phyloP scores from a whole-genome alignment of 37 sponge, comb jelly and placozoan species.

The Cladorhizidae sp. region DNA sequence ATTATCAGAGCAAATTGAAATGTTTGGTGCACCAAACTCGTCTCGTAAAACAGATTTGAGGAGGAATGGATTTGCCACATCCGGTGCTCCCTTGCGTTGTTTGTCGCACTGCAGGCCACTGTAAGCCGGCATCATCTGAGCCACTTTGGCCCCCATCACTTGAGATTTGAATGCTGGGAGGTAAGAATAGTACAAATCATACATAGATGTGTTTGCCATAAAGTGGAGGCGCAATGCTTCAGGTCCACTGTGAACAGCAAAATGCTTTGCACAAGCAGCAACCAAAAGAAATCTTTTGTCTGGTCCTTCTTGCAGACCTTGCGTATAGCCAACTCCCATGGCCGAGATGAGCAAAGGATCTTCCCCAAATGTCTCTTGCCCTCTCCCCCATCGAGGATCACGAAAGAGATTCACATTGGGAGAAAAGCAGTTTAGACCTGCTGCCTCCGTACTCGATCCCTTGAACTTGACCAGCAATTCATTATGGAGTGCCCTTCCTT shows the following conservation, averaged over 20 bases:
- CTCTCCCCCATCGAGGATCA: constrained; percentile 80
- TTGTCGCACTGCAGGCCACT: constrained; percentile 46
- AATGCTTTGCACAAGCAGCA: constrained; percentile 79
- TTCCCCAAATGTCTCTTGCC: constrained; percentile 70
- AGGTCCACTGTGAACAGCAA: constrained; percentile 76
- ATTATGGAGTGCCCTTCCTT: constrained; percentile 82
- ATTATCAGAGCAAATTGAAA: constrained; percentile 72
- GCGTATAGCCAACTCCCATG: constrained; percentile 58
- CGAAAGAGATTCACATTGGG: constrained; percentile 81
- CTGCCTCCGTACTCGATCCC: constrained; percentile 79
- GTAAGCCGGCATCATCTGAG: constrained; percentile 82
- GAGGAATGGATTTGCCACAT: constrained; percentile 72
- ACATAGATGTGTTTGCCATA: constrained; percentile 47
- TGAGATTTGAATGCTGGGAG: constrained; percentile 77
- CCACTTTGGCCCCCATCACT: constrained; percentile 58
- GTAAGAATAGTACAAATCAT: constrained; percentile 79
- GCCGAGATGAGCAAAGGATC: constrained; percentile 68
- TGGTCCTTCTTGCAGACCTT: constrained; percentile 62
- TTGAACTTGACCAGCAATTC: constrained; percentile 41
- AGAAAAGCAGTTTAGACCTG: constrained; percentile 84
- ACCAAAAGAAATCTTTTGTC: constrained; percentile 58
- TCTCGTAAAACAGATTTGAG: constrained; percentile 58
- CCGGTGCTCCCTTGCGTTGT: constrained; percentile 66
- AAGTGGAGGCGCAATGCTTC: constrained; percentile 43
- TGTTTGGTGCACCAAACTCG: constrained; percentile 63